These are phyloP conservation scores for Echeneis naucrates DNA, from an alignment of 2,797 vertebrate genomes.

Conservation along the genomic window DNA sequence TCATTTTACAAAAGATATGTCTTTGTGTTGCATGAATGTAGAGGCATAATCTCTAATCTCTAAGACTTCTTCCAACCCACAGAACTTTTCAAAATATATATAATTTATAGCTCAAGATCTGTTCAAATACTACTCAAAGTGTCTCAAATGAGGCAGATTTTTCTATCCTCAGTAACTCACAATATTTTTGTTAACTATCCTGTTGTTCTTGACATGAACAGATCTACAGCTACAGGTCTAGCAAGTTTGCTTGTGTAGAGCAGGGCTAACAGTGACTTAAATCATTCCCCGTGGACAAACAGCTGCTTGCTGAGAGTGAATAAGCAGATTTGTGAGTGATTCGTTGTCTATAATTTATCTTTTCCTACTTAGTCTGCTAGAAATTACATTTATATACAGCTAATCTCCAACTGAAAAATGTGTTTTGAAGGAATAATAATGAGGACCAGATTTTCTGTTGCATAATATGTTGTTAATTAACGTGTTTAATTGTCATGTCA, in stretches of 20 bases:
- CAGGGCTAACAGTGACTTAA: neutral
- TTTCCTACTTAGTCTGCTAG: neutral
- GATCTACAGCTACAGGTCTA: no score
- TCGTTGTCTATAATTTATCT: neutral
- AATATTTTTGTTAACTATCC: neutral
- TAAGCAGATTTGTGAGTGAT: neutral
- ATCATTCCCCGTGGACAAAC: neutral
- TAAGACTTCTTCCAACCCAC: constrained; percentile 31
- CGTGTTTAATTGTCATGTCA: neutral
- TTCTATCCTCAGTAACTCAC: neutral
- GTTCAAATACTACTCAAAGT: neutral
- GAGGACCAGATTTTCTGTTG: neutral
- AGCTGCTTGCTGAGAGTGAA: neutral
- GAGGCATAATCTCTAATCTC: constrained; percentile 34
- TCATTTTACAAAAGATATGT: no score
- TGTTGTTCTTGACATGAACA: neutral
- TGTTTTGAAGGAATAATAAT: neutral
- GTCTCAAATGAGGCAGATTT: neutral
- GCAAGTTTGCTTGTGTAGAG: neutral
- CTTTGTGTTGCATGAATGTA: no score
- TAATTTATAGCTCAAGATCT: neutral
- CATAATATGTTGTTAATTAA: neutral
- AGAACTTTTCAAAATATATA: neutral
- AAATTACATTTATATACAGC: neutral
- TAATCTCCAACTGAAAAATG: neutral